phyloP scores from a whole-genome alignment of 2,113 vertebrate genomes.

The Passer domesticus region DNA sequence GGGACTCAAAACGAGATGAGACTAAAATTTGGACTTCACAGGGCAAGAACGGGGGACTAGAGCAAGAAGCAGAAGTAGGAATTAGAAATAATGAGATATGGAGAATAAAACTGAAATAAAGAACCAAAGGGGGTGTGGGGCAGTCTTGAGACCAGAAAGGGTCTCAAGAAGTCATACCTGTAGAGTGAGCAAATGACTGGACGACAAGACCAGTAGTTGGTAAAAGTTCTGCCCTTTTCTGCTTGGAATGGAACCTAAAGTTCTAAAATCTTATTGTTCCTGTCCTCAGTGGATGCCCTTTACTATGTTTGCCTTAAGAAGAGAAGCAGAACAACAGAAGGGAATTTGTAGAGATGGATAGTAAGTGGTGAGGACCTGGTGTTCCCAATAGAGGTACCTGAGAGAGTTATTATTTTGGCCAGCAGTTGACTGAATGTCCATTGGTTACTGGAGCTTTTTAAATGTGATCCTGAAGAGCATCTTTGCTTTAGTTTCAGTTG shows the following conservation, averaged over 20 bases:
- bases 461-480: neutral
- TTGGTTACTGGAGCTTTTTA: neutral
- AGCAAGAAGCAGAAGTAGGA: neutral
- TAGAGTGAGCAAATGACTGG: neutral
- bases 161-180: neutral
- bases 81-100: neutral
- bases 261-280: neutral
- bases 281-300: neutral
- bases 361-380: neutral
- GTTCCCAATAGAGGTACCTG: neutral
- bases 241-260: neutral
- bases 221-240: neutral
- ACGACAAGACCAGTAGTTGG: neutral
- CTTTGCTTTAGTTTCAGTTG: neutral
- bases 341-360: neutral
- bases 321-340: neutral
- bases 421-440: neutral
- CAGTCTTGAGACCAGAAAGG: neutral
- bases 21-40: neutral
- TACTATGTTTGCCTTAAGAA: neutral
- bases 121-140: neutral
- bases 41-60: neutral
- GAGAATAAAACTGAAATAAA: neutral
- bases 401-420: neutral
- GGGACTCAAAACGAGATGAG: neutral